phyloP scores from a whole-genome alignment of 2,113 vertebrate species.

The Larimichthys crocea region DNA sequence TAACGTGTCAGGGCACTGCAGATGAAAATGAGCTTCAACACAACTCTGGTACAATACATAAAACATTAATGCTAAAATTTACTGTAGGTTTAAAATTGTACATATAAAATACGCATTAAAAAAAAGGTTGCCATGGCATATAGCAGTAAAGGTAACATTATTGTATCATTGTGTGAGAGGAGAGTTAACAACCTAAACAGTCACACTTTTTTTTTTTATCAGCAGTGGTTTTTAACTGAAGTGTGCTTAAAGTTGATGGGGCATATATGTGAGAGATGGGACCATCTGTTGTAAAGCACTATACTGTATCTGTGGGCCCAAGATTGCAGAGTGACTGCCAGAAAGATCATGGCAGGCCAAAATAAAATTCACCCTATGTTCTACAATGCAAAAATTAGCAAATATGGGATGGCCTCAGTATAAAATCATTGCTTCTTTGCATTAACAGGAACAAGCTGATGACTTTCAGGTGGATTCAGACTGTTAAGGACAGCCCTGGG shows the following conservation, averaged over 20 bases:
- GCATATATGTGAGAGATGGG: neutral
- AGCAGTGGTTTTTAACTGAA: too few species aligned
- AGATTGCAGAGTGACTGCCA: neutral
- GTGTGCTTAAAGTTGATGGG: conserved; percentile 3
- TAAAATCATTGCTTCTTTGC: neutral
- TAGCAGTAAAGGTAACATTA: neutral
- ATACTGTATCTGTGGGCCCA: neutral
- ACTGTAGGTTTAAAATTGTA: neutral
- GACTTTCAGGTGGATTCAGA: neutral
- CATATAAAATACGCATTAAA: neutral
- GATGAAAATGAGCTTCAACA: neutral
- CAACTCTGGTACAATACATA: neutral
- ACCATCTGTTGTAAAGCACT: conserved; percentile 6
- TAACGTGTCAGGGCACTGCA: neutral
- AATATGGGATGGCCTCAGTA: neutral
- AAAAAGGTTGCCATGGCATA: neutral
- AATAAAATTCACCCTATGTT: neutral
- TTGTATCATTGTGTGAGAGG: neutral
- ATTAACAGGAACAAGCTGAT: neutral
- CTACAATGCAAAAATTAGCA: neutral
- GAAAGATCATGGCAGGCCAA: neutral
- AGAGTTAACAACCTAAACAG: neutral
- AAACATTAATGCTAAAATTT: neutral
- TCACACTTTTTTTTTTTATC: neutral
- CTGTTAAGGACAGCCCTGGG: neutral